Base-by-base conservation (phyloP, 2,888 invertebrate species). In the Crepidodera aurea region DNA sequence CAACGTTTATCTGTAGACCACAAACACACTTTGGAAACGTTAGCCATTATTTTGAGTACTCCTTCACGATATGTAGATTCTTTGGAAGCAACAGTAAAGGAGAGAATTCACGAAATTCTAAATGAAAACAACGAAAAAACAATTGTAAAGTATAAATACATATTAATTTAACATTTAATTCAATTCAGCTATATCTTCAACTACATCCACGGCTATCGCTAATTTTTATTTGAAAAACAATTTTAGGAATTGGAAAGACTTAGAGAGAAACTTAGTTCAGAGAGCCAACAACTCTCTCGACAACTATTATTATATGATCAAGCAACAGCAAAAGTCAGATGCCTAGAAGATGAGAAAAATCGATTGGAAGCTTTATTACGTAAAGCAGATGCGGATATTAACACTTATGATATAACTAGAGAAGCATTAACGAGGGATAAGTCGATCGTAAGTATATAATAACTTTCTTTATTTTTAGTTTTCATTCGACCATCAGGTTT, bases 351-450 rank as follows among this genome's bases (percentile, higher is more conserved):
- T 56, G 93, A 94, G 73, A 87, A 91, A 67, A 85, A 87, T 50
- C 86, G 89, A 69, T 81, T 93, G 18, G 91, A 92, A 71, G 85
- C 87, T 50, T 87, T 91, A 64, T 82, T 95, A 58, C 90, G 92
- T 73, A 92, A 92, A 75, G 83, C 90, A 12, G 93, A 94, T 73
- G 85, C 89, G 0, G 95, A 96, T 76, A 84, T 94, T 25, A 88
- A 88, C 60, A 84, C 90, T 0, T 84, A 87, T 32, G 92, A 92
- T 75, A 82, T 90, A 3, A 84, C 90, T 7, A 85, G 88, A 69
- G 93, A 93, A 69, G 87, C 86, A 29, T 81, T 93, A 32, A 86
- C 89, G 62, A 85, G 89, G 71, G 93, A 93, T 76, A 93, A 92
- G 78, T 87, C 88, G 69, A 89, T 89, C 74, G 93, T 93, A 78